phyloP scores from a whole-genome alignment of 2,888 invertebrate genomes.

The Agrilus mali region DNA sequence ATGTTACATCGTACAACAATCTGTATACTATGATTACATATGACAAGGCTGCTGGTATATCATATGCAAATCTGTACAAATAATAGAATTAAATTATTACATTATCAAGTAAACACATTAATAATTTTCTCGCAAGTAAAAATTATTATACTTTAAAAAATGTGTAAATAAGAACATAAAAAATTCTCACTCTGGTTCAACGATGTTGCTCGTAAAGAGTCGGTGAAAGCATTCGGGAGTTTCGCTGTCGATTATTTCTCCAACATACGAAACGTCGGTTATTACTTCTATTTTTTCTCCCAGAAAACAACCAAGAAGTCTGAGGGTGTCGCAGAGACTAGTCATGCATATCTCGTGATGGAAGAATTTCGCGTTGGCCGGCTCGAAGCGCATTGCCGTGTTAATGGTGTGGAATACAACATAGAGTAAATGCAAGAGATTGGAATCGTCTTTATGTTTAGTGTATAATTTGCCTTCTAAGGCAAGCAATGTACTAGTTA shows the following conservation, averaged over 20 bases:
- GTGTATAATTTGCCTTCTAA: slow-evolving; percentile 67
- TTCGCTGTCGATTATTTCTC: slow-evolving; percentile 15
- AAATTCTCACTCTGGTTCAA: slow-evolving; percentile 48
- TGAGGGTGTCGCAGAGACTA: slow-evolving; percentile 84
- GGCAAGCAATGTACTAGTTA: slow-evolving; percentile 88
- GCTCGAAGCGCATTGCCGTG: slow-evolving; percentile 97
- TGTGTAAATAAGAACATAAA: background rate
- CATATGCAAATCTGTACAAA: slow-evolving; percentile 48
- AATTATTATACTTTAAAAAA: background rate
- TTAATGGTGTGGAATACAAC: slow-evolving; percentile 90
- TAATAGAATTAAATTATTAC: slow-evolving; percentile 3
- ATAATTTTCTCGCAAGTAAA: background rate
- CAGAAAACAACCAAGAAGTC: slow-evolving; percentile 81
- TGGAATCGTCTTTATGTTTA: slow-evolving; percentile 35
- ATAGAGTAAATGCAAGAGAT: slow-evolving; percentile 66
- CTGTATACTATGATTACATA: slow-evolving; percentile 79
- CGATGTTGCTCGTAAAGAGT: slow-evolving; percentile 63
- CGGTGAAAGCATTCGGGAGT: slow-evolving; percentile 47
- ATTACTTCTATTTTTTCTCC: slow-evolving; percentile 24
- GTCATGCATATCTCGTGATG: slow-evolving; percentile 93
- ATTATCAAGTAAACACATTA: background rate
- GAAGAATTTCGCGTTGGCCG: slow-evolving; percentile 97
- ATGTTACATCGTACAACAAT: slow-evolving; percentile 84
- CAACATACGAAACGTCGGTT: slow-evolving; percentile 17
- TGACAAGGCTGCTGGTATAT: slow-evolving; percentile 64